Evolutionary conservation across 2,797 vertebrate species (phyloP), one percentile per base, ranked within the genome.

Genomic region (Lacerta viridis): DNA sequence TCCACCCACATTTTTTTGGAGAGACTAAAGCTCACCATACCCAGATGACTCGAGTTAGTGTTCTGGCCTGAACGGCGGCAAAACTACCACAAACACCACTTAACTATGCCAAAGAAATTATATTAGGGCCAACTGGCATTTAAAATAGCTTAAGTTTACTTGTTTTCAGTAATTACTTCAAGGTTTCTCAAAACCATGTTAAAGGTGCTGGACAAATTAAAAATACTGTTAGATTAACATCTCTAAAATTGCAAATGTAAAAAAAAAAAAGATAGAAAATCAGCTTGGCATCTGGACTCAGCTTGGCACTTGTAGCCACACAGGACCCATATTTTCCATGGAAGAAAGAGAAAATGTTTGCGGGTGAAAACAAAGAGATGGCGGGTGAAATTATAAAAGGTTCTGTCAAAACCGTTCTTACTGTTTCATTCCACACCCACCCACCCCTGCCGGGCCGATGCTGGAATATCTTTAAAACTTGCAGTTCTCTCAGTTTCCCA

Each of bases 151-250:
- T 27, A 5, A 80, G 15, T 86, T 90, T 87, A 84, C 72, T 93
- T 94, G 64, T 92, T 68, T 23, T 88, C 27, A 59, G 29, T 89
- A 92, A 87, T 92, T 91, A 87, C 36, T 87, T 84, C 82, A 87
- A 90, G 85, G 33, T 76, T 89, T 66, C 59, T 77, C 46, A 82
- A 80, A 87, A 78, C 33, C 74, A 43, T 77, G 66, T 88, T 83
- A 83, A 84, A 89, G 84, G 88, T 86, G 88, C 29, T 50, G 17
- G 8, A 36, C 61, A 89, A 55, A 85, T 89, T 86, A 77, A 80
- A 64, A 85, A 76, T 68, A 33, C 55, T 55, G 33, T 76, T 77
- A 50, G 15, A 89, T 87, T 92, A 91, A 84, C 90, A 93, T 91
- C 71, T 89, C 83, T 82, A 83, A 88, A 91, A 82, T 77, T 81